A percentile compares a stretch with the other conserved stretches of the same genome.
Evolutionary conservation across 2,888 invertebrate species (phyloP).

Genomic region (Sphaerophoria rueppellii): DNA sequence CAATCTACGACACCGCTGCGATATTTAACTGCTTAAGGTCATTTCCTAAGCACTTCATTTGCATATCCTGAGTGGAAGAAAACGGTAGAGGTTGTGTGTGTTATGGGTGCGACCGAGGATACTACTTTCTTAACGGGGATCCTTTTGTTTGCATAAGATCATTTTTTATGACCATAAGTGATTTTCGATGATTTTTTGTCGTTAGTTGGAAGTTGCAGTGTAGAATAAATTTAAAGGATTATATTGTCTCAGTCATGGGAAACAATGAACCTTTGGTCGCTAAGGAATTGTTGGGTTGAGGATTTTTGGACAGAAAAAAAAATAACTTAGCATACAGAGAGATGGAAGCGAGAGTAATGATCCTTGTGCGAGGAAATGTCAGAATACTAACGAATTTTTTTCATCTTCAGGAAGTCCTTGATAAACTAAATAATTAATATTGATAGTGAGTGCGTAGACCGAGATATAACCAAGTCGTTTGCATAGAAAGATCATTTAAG

Average conservation of each 20-base stretch:
- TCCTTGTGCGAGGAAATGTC: constrained; percentile 50
- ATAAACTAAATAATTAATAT: constrained; percentile 69
- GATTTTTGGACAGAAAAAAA: constrained; percentile 10
- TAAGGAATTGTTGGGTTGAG: background rate
- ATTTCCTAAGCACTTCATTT: constrained; percentile 63
- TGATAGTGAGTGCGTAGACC: constrained; percentile 61
- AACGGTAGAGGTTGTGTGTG: constrained; percentile 24
- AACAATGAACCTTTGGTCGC: constrained; percentile 58
- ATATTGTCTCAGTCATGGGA: constrained; percentile 72
- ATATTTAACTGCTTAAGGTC: constrained; percentile 72
- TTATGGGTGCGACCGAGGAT: constrained; percentile 55
- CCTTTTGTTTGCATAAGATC: constrained; percentile 69
- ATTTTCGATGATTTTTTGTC: constrained; percentile 53
- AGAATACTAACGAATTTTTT: constrained; percentile 43
- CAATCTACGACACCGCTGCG: no score
- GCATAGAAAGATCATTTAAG: constrained; percentile 66
- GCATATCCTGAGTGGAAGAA: constrained; percentile 55
- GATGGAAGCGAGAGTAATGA: constrained; percentile 61
- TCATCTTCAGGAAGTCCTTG: background rate
- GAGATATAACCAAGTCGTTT: constrained; percentile 42
- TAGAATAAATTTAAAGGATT: constrained; percentile 74
- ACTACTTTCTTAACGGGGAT: constrained; percentile 64
- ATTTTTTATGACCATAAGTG: constrained; percentile 74
- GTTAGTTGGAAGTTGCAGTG: constrained; percentile 73
- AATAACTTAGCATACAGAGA: constrained; percentile 36